These are phyloP conservation scores for Dicrurus megarhynchus DNA, from an alignment of 2,113 vertebrate genomes.

Conservation along the genomic window DNA sequence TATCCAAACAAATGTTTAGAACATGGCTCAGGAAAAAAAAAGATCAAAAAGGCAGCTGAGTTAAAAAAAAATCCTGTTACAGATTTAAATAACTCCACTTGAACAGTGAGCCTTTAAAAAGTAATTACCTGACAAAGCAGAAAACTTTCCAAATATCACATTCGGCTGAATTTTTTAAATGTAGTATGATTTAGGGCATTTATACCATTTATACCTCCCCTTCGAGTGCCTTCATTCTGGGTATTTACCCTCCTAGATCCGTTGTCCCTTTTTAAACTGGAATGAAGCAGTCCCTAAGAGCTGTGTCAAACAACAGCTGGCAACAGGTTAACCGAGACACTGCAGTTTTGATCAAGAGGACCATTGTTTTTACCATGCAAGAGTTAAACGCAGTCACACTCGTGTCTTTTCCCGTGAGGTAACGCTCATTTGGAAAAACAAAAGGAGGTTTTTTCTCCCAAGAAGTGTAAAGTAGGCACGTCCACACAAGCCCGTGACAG, in stretches of 20 bases:
- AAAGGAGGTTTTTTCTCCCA: rapidly evolving
- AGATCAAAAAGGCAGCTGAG: not conserved
- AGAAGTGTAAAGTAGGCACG: rapidly evolving
- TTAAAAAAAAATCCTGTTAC: not conserved
- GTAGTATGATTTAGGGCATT: not conserved
- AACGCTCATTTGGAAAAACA: rapidly evolving
- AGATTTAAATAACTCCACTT: not conserved
- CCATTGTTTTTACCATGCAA: rapidly evolving
- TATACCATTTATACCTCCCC: not conserved
- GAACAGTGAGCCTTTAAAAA: not conserved
- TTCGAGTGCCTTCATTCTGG: not conserved
- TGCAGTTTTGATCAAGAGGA: rapidly evolving
- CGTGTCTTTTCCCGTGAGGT: rapidly evolving
- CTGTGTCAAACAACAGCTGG: not conserved
- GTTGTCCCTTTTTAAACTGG: not conserved
- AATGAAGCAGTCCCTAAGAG: not conserved
- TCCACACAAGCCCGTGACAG: rapidly evolving
- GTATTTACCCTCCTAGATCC: not conserved
- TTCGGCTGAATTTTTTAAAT: not conserved
- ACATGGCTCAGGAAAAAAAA: not conserved
- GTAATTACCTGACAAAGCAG: not conserved
- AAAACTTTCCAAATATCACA: not conserved
- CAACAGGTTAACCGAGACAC: too few species aligned
- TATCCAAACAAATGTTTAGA: constrained; percentile 28
- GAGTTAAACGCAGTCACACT: rapidly evolving